phyloP scores from a whole-genome alignment of 2,888 invertebrate genomes.

The Teinopalpus imperialis region DNA sequence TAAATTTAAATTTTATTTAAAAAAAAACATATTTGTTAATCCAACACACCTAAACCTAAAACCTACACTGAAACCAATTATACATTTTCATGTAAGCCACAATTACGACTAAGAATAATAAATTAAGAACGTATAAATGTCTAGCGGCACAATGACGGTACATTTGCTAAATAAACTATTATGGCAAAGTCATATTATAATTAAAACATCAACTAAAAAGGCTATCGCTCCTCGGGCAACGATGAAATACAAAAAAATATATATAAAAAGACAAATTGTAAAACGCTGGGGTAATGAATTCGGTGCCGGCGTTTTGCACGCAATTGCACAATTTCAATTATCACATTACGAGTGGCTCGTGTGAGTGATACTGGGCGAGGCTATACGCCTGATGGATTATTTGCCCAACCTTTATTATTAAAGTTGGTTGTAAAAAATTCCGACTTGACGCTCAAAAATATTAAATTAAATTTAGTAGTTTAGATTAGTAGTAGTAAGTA shows the following conservation, averaged over 20 bases:
- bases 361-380: conserved; percentile 40
- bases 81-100: conserved; percentile 9
- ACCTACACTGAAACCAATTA: too few relatives aligned
- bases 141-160: conserved; percentile 22
- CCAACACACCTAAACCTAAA: too few relatives aligned
- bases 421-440: too few relatives aligned
- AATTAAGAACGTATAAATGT: conserved; percentile 12
- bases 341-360: conserved; percentile 66
- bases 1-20: too few relatives aligned
- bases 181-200: conserved; percentile 56
- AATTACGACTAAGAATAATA: conserved; percentile 19
- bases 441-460: too few relatives aligned
- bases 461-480: too few relatives aligned
- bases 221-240: conserved; percentile 56
- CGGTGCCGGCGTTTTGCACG: conserved; percentile 75
- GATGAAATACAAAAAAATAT: conserved; percentile 48
- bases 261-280: conserved; percentile 54
- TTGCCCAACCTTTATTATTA: conserved; percentile 18
- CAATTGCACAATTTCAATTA: conserved; percentile 83
- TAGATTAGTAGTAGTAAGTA: too few relatives aligned
- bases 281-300: conserved; percentile 76
- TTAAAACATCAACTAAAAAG: conserved; percentile 58
- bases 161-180: conserved; percentile 49
- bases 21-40: too few relatives aligned
- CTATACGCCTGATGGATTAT: conserved; percentile 32